Conservation (phyloP, 2,113 vertebrate species). For the Galemys pyrenaicus region DNA sequence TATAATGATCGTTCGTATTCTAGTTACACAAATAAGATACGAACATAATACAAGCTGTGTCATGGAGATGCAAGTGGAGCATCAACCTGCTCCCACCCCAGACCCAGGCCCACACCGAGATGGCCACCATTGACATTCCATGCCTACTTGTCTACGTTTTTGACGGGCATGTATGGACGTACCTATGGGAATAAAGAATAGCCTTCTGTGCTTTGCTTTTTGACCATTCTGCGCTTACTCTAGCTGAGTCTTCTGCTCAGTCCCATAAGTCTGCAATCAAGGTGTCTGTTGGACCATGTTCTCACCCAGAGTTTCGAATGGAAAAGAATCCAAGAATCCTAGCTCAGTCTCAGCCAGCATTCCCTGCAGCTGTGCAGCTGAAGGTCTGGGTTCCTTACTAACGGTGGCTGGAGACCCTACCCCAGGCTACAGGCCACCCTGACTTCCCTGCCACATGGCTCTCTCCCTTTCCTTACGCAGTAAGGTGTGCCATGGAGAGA, state of each 20-base stretch:
- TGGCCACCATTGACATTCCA: background rate
- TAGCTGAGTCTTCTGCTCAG: background rate
- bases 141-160: background rate
- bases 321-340: background rate
- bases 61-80: background rate
- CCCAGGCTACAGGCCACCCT: background rate
- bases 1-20: background rate
- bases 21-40: background rate
- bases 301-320: background rate
- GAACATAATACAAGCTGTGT: background rate
- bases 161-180: background rate
- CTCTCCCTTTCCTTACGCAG: background rate
- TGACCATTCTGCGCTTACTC: background rate
- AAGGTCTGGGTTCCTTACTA: background rate
- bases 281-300: background rate
- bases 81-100: background rate
- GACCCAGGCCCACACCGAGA: background rate
- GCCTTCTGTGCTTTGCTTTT: background rate
- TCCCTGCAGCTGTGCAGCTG: background rate
- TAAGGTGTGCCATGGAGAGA: background rate
- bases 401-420: background rate
- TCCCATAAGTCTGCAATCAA: background rate
- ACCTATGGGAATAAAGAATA: background rate
- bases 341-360: background rate
- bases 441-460: background rate